phyloP scores from a whole-genome alignment of 2,888 invertebrate species.

The Drosophila maculinotata region DNA sequence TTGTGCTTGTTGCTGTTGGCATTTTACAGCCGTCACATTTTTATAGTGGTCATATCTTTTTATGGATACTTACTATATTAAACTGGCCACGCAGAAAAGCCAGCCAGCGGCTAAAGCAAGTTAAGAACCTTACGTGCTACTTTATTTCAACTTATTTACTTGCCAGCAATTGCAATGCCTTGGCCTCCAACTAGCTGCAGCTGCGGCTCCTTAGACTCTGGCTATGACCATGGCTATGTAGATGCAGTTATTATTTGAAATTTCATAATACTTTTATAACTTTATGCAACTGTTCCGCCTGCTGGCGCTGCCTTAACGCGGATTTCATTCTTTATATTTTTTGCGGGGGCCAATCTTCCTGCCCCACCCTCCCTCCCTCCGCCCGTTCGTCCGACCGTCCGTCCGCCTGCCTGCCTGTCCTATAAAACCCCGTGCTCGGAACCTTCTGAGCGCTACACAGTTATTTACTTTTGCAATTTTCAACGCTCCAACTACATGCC shows the following conservation, averaged over 20 bases:
- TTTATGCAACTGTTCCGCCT: conserved; percentile 70
- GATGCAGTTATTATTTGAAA: conserved; percentile 78
- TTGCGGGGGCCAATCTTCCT: conserved; percentile 1
- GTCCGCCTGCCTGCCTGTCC: conserved; percentile 3
- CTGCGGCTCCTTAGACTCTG: conserved; percentile 16
- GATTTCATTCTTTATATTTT: conserved; percentile 64
- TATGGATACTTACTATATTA: conserved; percentile 71
- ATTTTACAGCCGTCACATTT: conserved; percentile 61
- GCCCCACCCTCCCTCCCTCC: not conserved
- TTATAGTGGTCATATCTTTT: conserved; percentile 70
- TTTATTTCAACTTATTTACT: conserved; percentile 71
- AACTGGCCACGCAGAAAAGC: conserved; percentile 36
- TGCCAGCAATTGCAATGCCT: conserved; percentile 24
- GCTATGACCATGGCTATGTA: conserved; percentile 38
- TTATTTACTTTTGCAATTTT: conserved; percentile 79
- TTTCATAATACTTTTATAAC: conserved; percentile 79
- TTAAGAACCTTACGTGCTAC: conserved; percentile 53
- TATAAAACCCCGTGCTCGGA: conserved; percentile 13
- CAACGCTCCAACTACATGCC: conserved; percentile 78
- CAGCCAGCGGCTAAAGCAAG: conserved; percentile 29
- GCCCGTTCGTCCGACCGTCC: not conserved
- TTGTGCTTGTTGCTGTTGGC: conserved; percentile 22
- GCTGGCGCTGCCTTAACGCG: conserved; percentile 68
- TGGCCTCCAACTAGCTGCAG: conserved; percentile 25
- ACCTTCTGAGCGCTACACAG: conserved; percentile 36